Evolutionary conservation across 2,113 vertebrate genomes (phyloP), one percentile per base, ranked within the genome.

Genomic region (Macaca nemestrina): DNA sequence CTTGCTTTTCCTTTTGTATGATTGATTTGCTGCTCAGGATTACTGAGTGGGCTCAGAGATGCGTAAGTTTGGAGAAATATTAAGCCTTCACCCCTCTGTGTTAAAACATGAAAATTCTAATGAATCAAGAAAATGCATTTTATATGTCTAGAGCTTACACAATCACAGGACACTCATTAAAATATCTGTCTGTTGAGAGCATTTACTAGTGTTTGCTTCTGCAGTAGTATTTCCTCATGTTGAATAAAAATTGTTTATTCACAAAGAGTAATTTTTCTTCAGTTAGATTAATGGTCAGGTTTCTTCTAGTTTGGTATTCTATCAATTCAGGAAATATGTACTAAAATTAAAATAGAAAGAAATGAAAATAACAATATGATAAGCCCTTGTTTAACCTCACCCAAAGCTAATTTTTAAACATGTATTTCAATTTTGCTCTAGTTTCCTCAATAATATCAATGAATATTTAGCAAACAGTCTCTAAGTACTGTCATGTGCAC

Each of bases 21-120:
- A 97, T 57, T 94, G 55, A 93, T 97, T 97, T 97, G 45, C 14
- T 38, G 48, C 95, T 97, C 38, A 35, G 13, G 61, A 84, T 59
- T 81, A 64, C 4, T 30, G 50, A 97, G 32, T 83, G 57, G 38
- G 12, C 13, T 64, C 23, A 72, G 75, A 55, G 90, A 48, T 17
- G 68, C 70, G 84, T 93, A 97, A 95, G 38, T 75, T 94, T 38
- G 61, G 38, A 90, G 82, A 94, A 93, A 72, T 80, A 48, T 16
- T n/a, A 89, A 93, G n/a, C 12, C 81, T 94, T 83, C 32, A 23
- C 30, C 18, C 27, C 9, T 96, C 57, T 32, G 16, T 64, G 78
- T 84, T 94, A 90, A 92, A 96, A 86, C 27, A 59, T 25, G 43
- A 89, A 52, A n/a, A 40, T 88, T 95, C 23, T 76, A 52, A 86